Evolutionary conservation across 2,888 invertebrate genomes (phyloP), one percentile per base, ranked within the genome.

Genomic region (Temnothorax unifasciatus): DNA sequence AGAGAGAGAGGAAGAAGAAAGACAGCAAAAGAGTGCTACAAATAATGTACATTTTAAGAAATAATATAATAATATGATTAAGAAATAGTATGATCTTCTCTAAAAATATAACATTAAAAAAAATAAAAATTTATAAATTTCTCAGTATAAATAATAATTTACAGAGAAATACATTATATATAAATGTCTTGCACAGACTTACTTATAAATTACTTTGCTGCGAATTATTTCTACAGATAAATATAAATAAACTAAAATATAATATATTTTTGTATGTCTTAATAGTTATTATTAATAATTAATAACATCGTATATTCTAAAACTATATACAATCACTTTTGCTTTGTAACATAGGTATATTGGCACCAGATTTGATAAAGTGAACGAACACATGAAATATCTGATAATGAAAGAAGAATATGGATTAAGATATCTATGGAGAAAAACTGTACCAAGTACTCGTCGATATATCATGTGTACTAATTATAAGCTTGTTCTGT

Each of bases 361-460:
- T 8, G 69, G 69, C 2, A 69, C 25, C 18, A 77, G 54, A 69
- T 83, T 79, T 34, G 77, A 79, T 52, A 18, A 63, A 3, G 13
- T 83, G 9, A 77, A 83, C 3, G 52, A 83, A 15, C 50, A 54
- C 38, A 29, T 77, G 11, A 21, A 5, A n/a, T 21, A 34, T 52
- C 4, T 79, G 5, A 25, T 54, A 13, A 0, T 44, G 3, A 47
- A 76, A 13, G 0, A 61, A 2, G 25, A 76, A 29, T 13, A 21
- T 18, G 13, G 2, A 18, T 13, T 57, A 3, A 52, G 8, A 25
- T 18, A 34, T 38, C 25, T 8, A 54, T 54, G 41, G 13, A 44
- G 8, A 15, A 66, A 41, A 29, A 1, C n/a, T 25, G 2, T 13
- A 18, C 5, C 50, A 29, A 41, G 0, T 1, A n/a, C 13, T 66